Evolutionary conservation across 2,797 vertebrate species (phyloP), one percentile per base, ranked within the genome.

Genomic region (Galagoides demidoff): DNA sequence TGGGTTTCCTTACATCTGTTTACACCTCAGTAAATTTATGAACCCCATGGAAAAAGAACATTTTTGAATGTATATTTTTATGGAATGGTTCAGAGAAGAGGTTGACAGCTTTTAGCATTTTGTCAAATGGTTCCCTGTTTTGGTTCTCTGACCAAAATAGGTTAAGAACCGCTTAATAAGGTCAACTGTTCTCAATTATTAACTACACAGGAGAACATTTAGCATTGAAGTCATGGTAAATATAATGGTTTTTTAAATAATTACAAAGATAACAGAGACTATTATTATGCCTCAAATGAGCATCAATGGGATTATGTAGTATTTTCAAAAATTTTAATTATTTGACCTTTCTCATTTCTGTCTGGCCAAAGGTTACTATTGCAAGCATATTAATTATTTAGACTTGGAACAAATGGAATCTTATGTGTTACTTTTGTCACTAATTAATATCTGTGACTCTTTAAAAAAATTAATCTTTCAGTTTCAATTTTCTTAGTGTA

Each of bases 321-420:
- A 71, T 64, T 95, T 89, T 73, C 29, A 83, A 84, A 83, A 8
- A 1, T 87, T 88, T 76, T 81, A 77, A 64, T 89, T 95, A 77
- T 71, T 77, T 92, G 63, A 89, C 49, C 45, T 83, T 90, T 87
- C 49, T 73, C 39, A 71, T 4, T 77, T 95, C 39, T 68, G 27
- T 76, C 34, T 71, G 45, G 71, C 37, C 52, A 76, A 88, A 89
- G 45, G 11, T 45, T 92, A 83, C 20, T 43, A 9, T 37, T 88
- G 19, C 5, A 83, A 45, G 2, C 14, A 61, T 73, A 71, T 59
- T 49, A 57, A 83, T 39, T 90, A 61, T 43, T 78, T 84, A 74
- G 20, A 59, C 39, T 93, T 84, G 85, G 70, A 70, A 79, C 87
- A 63, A 87, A 68, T 86, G 34, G 3, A 63, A 76, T 59, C 81